phyloP scores from a whole-genome alignment of 2,888 invertebrate species.

The Exephanes ischioxanthus region DNA sequence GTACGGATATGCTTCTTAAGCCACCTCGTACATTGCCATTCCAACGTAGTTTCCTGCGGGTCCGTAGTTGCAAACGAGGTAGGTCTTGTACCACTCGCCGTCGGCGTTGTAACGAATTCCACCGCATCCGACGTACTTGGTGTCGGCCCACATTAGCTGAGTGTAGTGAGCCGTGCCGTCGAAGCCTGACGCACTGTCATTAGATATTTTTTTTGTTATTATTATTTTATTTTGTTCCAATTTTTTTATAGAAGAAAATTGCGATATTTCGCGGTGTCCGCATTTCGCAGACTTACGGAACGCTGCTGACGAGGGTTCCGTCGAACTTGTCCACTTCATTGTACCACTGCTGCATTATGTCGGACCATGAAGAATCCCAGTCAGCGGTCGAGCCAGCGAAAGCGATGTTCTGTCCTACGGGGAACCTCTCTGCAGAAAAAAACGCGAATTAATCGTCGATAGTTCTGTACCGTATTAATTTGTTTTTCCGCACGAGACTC shows the following conservation, averaged over 20 bases:
- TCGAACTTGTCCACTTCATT: slow-evolving; percentile 78
- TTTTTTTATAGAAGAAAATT: neutral
- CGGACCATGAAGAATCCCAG: neutral
- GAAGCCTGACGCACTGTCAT: neutral
- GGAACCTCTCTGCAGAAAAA: slow-evolving; percentile 73
- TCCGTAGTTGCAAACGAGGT: slow-evolving; percentile 74
- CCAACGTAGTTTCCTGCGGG: slow-evolving; percentile 82
- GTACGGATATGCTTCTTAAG: neutral
- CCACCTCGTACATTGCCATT: slow-evolving; percentile 77
- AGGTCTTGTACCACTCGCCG: slow-evolving; percentile 73
- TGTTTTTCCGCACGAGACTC: slow-evolving; percentile 75
- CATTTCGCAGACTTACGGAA: neutral
- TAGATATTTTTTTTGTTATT: neutral
- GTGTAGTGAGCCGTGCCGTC: slow-evolving; percentile 82
- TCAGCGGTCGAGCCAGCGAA: slow-evolving; percentile 53
- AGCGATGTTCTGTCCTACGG: slow-evolving; percentile 84
- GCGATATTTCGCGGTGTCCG: neutral
- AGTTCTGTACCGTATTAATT: slow-evolving; percentile 82
- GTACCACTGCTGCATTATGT: slow-evolving; percentile 79
- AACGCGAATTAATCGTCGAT: slow-evolving; percentile 72
- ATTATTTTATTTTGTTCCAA: neutral
- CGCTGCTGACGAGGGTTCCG: neutral
- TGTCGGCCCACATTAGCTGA: slow-evolving; percentile 85
- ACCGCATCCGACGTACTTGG: slow-evolving; percentile 85
- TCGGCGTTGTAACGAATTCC: slow-evolving; percentile 79